Conservation (phyloP, 1,140 invertebrate species). For the Pristionchus pacificus region DNA sequence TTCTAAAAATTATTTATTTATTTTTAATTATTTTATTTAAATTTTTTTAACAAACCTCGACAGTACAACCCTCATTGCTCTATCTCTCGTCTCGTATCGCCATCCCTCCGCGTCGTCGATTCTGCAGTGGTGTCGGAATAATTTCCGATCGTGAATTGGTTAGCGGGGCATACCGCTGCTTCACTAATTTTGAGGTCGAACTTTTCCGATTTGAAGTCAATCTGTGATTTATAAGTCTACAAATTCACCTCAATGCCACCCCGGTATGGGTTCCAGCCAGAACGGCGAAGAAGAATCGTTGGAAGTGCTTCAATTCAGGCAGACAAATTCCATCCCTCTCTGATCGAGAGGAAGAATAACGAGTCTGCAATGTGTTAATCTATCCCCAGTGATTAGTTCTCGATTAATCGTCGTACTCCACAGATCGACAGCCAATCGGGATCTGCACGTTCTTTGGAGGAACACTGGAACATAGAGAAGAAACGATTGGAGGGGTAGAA, state of each 20-base stretch:
- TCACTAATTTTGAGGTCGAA: no score
- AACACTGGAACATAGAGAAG: no score
- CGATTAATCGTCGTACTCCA: no score
- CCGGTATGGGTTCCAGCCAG: slow-evolving; percentile 36
- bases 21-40: background rate
- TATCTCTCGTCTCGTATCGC: slow-evolving; percentile 41
- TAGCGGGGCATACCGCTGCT: no score
- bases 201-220: background rate
- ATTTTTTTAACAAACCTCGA: no score
- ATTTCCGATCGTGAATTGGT: no score
- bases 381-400: no score
- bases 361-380: slow-evolving; percentile 30
- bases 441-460: no score
- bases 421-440: no score
- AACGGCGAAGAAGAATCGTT: slow-evolving; percentile 34
- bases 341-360: slow-evolving; percentile 28
- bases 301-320: slow-evolving; percentile 36
- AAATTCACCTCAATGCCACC: slow-evolving; percentile 29
- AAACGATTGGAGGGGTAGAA: no score
- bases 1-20: background rate
- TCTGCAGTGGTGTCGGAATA: slow-evolving; percentile 25
- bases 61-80: slow-evolving; percentile 31
- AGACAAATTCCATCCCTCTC: slow-evolving; percentile 33
- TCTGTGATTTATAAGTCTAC: background rate
- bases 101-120: slow-evolving; percentile 41